Evolutionary conservation across 2,797 vertebrate genomes (phyloP).

Genomic region (Microctenopoma steveboyesi): DNA sequence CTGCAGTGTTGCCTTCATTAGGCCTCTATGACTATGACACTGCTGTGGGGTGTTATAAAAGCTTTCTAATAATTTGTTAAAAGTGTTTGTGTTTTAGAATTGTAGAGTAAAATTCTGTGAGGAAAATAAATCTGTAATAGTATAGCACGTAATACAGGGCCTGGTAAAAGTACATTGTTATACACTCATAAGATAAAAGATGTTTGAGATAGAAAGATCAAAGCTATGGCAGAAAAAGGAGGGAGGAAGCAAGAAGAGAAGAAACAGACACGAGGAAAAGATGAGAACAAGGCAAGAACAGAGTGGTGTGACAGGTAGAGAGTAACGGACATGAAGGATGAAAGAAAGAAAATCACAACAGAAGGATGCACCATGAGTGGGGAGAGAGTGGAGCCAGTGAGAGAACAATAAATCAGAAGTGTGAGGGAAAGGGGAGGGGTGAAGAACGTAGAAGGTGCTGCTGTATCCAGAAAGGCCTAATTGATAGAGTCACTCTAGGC

Average conservation of each 20-base stretch:
- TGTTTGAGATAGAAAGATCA: too few species aligned
- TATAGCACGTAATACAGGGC: too few species aligned
- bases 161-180: too few species aligned
- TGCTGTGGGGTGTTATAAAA: not conserved
- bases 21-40: not conserved
- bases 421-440: not conserved
- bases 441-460: conserved; percentile 11
- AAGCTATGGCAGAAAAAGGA: not conserved
- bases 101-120: too few species aligned
- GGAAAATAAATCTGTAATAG: too few species aligned
- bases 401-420: conserved; percentile 19
- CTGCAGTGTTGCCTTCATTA: not conserved
- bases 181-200: too few species aligned
- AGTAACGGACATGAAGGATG: not conserved
- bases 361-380: not conserved
- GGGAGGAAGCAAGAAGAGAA: not conserved
- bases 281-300: not conserved
- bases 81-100: too few species aligned
- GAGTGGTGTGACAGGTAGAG: not conserved
- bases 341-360: not conserved
- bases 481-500: conserved; percentile 73
- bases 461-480: conserved; percentile 61
- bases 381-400: not conserved
- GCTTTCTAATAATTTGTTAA: not conserved
- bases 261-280: too few species aligned